Percentiles rank a stretch among this genome's conserved stretches.
These are phyloP conservation scores for Drosophila athabasca DNA, from an alignment of 1,140 invertebrate genomes.

Conservation along the genomic window DNA sequence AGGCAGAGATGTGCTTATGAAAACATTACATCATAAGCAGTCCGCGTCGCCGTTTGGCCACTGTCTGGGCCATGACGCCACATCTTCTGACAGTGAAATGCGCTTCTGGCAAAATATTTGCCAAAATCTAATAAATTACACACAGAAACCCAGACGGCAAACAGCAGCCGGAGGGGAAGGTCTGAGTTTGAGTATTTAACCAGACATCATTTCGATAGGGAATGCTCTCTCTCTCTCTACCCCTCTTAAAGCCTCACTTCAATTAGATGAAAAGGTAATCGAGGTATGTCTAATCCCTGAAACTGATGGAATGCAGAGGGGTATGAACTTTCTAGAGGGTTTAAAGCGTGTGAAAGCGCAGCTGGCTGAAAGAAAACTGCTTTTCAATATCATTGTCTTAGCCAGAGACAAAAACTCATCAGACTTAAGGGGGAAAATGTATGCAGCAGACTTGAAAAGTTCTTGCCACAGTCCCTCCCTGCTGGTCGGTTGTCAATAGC, in stretches of 20 bases:
- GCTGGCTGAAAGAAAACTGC: too few relatives aligned
- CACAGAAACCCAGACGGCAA: conserved; percentile 40
- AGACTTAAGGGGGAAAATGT: not conserved
- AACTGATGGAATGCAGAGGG: conserved; percentile 13
- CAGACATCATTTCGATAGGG: not conserved
- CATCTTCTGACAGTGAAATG: conserved; percentile 70
- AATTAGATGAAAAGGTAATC: conserved; percentile 44
- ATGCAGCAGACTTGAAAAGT: conserved; percentile 3
- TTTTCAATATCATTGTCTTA: too few relatives aligned
- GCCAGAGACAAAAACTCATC: not conserved
- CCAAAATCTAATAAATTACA: conserved; percentile 79
- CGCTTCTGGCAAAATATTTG: conserved; percentile 71
- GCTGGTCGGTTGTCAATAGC: conserved; percentile 5
- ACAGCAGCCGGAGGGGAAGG: conserved; percentile 12
- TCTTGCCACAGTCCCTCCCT: not conserved
- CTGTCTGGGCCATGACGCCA: conserved; percentile 44
- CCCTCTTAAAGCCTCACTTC: conserved; percentile 37
- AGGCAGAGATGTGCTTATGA: conserved; percentile 50
- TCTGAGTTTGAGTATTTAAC: conserved; percentile 29
- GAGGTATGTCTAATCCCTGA: conserved; percentile 1
- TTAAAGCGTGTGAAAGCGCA: too few relatives aligned
- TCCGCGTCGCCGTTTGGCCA: conserved; percentile 22
- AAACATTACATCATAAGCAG: conserved; percentile 80
- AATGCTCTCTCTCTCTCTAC: conserved; percentile 1
- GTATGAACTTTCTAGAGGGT: conserved; percentile 1